Base-by-base conservation (phyloP, 2,797 vertebrate species). In the Anguilla marmorata region DNA sequence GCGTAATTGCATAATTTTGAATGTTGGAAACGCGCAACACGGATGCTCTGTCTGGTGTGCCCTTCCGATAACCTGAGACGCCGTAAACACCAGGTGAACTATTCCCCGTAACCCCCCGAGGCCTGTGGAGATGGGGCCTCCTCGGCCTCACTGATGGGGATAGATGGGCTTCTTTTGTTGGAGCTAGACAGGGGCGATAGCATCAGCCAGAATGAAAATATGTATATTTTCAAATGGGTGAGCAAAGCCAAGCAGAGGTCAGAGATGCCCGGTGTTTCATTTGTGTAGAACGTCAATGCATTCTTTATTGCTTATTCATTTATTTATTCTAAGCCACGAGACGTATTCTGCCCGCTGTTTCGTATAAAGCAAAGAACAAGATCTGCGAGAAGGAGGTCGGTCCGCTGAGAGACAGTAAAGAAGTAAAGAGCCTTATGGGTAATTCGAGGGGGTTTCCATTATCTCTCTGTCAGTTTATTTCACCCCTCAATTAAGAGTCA, bases 51-150 rank as follows among this genome's bases (percentile, higher is more conserved):
- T 85, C 52, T 24, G 21, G 63, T 80, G 66, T 89, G 86, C 87
- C 86, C 88, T 85, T 69, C 86, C 50, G 69, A 87, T 89, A 89
- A 89, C 88, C 88, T 79, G 88, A 89, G 88, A 87, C 88, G 85
- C 83, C 69, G 80, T 89, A 87, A 89, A 89, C 86, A 89, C 60
- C 83, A 84, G 88, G 88, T 87, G 86, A 87, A 85, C 87, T 89
- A 87, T 87, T 85, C 88, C 79, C 50, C 41, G 56, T 66, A 72
- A n/a, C 21, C 74, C 74, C 80, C 50, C 33, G 30, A 80, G 82
- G 88, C 63, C 24, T 8, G 27, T 6, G 50, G 82, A 89, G 85
- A 85, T 85, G 54, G 83, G 69, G 37, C 27, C 48, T 63, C 41
- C 54, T 66, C n/a, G 87, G 69, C 76, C 69, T 86, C 54, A 3